Conservation (phyloP, 2,888 invertebrate genomes). For the Ectemnius continuus region DNA sequence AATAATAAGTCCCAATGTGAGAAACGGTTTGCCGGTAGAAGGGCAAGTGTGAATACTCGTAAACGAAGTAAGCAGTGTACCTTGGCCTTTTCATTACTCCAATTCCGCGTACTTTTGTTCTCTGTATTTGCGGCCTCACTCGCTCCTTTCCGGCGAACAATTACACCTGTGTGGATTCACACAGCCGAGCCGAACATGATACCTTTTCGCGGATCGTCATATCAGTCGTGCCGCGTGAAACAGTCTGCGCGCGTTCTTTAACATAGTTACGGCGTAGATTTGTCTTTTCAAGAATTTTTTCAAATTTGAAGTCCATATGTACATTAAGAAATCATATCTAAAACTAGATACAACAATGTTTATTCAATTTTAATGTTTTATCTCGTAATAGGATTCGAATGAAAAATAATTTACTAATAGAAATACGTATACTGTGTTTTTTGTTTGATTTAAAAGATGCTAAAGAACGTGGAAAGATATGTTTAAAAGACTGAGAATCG, state of each 20-base stretch:
- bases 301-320: background rate
- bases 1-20: too few species aligned
- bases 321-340: background rate
- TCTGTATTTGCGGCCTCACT: constrained; percentile 1
- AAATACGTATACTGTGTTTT: too few species aligned
- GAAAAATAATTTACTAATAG: too few species aligned
- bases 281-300: background rate
- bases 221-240: background rate
- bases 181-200: background rate
- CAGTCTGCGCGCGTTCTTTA: background rate
- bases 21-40: too few species aligned
- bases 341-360: too few species aligned
- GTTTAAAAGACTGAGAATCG: too few species aligned
- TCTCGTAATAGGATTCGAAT: too few species aligned
- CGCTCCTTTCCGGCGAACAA: background rate
- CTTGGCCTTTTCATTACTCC: background rate
- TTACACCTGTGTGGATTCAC: background rate
- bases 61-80: background rate
- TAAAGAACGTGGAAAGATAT: too few species aligned
- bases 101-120: constrained; percentile 4
- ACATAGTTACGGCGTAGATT: background rate
- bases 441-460: too few species aligned
- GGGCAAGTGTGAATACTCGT: background rate
- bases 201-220: background rate
- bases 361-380: too few species aligned